Evolutionary conservation across 2,113 vertebrate species (phyloP).

Genomic region (Tupaia tana): DNA sequence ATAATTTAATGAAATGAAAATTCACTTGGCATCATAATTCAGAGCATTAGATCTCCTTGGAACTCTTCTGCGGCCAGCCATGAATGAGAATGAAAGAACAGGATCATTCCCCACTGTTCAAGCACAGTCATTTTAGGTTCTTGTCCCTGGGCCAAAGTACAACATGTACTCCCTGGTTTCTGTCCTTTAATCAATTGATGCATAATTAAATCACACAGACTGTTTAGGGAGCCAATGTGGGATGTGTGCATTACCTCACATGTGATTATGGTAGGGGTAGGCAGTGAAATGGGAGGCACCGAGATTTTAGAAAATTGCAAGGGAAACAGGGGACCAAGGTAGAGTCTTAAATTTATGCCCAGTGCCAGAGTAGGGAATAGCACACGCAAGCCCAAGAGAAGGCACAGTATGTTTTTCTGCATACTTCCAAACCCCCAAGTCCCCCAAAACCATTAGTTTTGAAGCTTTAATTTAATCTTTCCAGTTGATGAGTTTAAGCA

Average conservation of each 20-base stretch:
- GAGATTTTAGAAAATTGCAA: not conserved
- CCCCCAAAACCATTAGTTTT: constrained; percentile 2
- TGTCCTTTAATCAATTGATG: accelerated
- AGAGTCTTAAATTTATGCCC: not conserved
- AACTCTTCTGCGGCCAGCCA: not conserved
- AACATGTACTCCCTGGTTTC: not conserved
- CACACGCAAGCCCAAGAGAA: not conserved
- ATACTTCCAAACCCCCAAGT: not conserved
- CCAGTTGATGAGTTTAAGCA: constrained; percentile 47
- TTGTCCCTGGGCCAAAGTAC: not conserved
- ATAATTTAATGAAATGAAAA: not conserved
- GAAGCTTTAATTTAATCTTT: constrained; percentile 65
- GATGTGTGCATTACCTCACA: not conserved
- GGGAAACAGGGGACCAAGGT: not conserved
- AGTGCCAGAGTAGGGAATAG: not conserved
- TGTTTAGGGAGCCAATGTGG: not conserved
- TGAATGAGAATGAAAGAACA: not conserved
- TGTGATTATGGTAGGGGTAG: not conserved
- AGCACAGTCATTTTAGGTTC: not conserved
- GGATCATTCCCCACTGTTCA: not conserved
- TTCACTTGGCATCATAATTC: not conserved
- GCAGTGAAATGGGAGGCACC: not conserved
- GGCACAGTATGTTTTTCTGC: not conserved
- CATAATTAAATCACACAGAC: not conserved
- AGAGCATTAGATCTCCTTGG: not conserved